These are phyloP conservation scores for Pachydiplax longipennis DNA, from an alignment of 2,888 invertebrate species.

Conservation along the genomic window DNA sequence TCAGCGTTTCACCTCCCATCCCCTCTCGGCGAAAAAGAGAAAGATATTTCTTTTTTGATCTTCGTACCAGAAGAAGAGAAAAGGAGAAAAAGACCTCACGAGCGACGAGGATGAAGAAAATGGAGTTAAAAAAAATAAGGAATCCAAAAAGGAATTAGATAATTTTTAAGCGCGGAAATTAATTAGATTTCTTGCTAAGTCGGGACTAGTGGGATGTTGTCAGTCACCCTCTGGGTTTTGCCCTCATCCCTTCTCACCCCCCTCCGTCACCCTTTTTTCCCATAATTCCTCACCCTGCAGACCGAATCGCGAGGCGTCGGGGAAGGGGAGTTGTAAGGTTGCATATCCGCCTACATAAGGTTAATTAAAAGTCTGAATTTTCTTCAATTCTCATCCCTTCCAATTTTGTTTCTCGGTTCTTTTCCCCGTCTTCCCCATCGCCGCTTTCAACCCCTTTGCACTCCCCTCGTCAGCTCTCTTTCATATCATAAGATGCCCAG, in stretches of 20 bases:
- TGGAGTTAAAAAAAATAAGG: background rate
- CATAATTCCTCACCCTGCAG: background rate
- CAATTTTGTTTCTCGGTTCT: background rate
- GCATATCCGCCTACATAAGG: conserved; percentile 16
- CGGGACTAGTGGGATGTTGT: conserved; percentile 29
- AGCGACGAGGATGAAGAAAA: background rate
- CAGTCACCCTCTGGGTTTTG: background rate
- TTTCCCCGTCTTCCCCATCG: background rate
- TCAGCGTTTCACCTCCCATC: background rate
- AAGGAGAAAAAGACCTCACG: background rate
- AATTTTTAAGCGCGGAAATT: conserved; percentile 29
- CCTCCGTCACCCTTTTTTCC: background rate
- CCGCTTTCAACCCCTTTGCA: background rate
- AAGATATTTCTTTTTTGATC: background rate
- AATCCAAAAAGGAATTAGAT: background rate
- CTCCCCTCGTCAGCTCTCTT: background rate
- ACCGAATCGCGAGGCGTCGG: background rate
- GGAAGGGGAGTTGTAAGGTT: background rate
- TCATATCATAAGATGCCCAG: background rate
- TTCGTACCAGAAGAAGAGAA: background rate
- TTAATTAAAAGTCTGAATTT: conserved; percentile 45
- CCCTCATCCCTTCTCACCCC: background rate
- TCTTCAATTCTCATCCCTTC: conserved; percentile 1
- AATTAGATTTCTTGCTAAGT: conserved; percentile 39
- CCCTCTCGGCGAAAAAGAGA: background rate